These are phyloP conservation scores for Orientallactaga bullata DNA, from an alignment of 2,113 vertebrate genomes.

Conservation along the genomic window DNA sequence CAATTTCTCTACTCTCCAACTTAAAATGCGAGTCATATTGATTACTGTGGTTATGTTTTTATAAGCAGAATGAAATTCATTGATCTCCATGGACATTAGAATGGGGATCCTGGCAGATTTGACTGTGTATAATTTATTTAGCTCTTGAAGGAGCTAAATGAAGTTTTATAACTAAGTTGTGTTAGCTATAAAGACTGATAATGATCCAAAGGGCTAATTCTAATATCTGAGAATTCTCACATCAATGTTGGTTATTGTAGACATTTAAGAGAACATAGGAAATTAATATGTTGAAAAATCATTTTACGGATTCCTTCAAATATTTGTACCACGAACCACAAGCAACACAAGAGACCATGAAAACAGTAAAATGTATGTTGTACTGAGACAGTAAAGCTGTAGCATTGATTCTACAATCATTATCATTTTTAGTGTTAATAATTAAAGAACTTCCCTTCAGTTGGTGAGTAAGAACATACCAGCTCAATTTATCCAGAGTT, in stretches of 20 bases:
- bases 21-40: background rate
- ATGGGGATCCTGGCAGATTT: background rate
- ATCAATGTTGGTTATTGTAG: background rate
- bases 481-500: background rate
- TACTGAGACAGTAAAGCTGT: background rate
- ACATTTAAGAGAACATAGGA: background rate
- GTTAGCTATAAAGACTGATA: background rate
- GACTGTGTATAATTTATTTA: background rate
- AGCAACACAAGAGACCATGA: background rate
- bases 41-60: background rate
- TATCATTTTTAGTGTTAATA: background rate
- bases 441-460: slow-evolving; percentile 32
- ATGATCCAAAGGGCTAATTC: background rate
- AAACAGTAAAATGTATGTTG: background rate
- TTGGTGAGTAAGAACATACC: background rate
- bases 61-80: background rate
- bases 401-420: slow-evolving; percentile 8
- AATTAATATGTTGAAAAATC: background rate
- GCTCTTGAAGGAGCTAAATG: background rate
- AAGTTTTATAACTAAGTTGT: background rate
- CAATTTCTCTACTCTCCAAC: background rate
- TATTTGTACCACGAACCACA: background rate
- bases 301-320: background rate
- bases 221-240: background rate
- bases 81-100: background rate